A percentile compares a stretch with the other conserved stretches of the same genome.
Conservation (phyloP, 1,140 invertebrate species). For the Rhopalosiphum maidis region DNA sequence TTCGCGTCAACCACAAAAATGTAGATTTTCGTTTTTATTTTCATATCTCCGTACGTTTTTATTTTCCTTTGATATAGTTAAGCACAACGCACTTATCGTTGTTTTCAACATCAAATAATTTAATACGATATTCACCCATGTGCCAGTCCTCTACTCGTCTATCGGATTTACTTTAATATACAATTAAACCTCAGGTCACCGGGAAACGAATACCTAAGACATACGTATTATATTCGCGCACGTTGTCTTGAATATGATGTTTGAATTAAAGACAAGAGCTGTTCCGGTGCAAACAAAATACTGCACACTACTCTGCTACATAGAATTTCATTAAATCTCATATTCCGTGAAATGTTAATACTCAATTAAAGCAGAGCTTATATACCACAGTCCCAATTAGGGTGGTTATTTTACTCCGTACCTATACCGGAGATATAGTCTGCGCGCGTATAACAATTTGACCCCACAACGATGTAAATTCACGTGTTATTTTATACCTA, state of each 20-base stretch:
- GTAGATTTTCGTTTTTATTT: neutral
- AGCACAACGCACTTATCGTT: neutral
- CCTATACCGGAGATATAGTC: neutral
- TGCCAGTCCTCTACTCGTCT: neutral
- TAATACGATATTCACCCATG: neutral
- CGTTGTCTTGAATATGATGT: neutral
- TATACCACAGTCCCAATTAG: neutral
- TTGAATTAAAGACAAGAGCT: neutral
- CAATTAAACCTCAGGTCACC: neutral
- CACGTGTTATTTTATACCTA: neutral
- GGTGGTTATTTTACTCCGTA: neutral
- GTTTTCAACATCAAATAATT: neutral
- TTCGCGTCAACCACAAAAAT: no score
- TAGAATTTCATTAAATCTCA: neutral
- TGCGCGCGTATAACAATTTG: neutral
- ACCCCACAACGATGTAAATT: neutral
- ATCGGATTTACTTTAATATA: neutral
- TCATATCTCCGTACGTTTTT: neutral
- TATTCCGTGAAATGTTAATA: constrained; percentile 23
- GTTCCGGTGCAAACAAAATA: neutral
- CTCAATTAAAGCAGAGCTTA: constrained; percentile 23
- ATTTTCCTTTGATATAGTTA: neutral
- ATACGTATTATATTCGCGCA: neutral
- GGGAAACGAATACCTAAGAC: constrained; percentile 2
- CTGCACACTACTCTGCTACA: neutral